phyloP scores from a whole-genome alignment of 2,888 invertebrate genomes.

The Amaurobius ferox region DNA sequence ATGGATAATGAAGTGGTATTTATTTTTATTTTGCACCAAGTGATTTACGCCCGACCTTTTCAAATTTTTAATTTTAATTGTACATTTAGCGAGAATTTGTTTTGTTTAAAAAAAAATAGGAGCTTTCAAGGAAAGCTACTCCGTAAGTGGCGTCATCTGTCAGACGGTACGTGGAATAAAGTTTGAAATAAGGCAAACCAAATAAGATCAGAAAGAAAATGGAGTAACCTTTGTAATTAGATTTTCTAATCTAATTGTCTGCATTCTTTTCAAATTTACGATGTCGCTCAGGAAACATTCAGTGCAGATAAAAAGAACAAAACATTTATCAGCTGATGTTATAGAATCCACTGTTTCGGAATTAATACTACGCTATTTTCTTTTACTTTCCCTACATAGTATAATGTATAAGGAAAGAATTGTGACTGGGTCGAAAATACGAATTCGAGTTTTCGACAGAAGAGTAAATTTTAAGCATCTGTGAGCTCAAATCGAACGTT shows the following conservation, averaged over 20 bases:
- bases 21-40: too few species aligned
- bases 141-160: constrained; percentile 42
- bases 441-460: too few species aligned
- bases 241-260: constrained; percentile 65
- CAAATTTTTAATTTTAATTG: too few species aligned
- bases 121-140: too few species aligned
- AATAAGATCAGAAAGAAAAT: constrained; percentile 45
- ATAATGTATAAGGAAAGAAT: too few species aligned
- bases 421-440: too few species aligned
- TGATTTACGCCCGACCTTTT: too few species aligned
- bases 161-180: constrained; percentile 18
- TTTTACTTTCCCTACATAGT: constrained; percentile 21
- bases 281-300: constrained; percentile 49
- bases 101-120: too few species aligned
- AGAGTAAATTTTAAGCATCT: too few species aligned
- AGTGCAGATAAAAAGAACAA: constrained; percentile 58
- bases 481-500: too few species aligned
- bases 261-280: constrained; percentile 64
- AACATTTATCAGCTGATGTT: constrained; percentile 62
- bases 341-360: constrained; percentile 41
- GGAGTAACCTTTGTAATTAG: constrained; percentile 69
- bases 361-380: constrained; percentile 55
- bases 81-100: too few species aligned
- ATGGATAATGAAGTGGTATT: too few species aligned
- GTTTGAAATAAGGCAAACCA: constrained; percentile 18